Evolutionary conservation across 2,113 vertebrate genomes (phyloP), one percentile per base, ranked within the genome.

Genomic region (Hiodon alosoides): DNA sequence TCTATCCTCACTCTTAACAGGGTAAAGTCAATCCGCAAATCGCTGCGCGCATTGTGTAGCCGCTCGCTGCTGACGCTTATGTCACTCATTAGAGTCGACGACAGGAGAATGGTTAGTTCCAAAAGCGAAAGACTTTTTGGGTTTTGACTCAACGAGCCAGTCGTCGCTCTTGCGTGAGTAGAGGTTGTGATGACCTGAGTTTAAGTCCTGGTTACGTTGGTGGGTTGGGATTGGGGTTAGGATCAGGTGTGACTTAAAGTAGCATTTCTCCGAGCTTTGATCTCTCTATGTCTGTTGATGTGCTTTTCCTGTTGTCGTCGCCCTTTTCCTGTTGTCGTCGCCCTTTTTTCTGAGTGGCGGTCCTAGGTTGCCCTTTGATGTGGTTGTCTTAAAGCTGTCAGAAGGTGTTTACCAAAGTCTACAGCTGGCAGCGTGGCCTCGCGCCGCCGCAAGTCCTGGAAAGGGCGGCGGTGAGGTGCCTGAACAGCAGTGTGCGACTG

Each of bases 351-450:
- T 80, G 75, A 86, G 83, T 82, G 78, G 78, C 83, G 54, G 57
- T 76, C 65, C 71, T 72, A 31, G 73, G 69, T 9, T 10, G 57
- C 70, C 51, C 85, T 91, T 91, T 91, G 88, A 90, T 90, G 89
- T 87, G 82, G 83, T 9, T 52, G 81, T 67, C 67, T n/a, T 50
- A 6, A 3, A 3, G 51, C 16, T 17, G 16, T 62, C 53, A 72
- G 67, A 55, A 16, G 14, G 50, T 67, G 46, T 48, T 73, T 74
- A 17, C 57, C 67, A 14, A 71, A 77, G 31, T 53, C 72, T 73
- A 50, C 3, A 31, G 55, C 69, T 66, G 70, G 31, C 31, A 60
- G 60, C 55, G 53, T 16, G 55, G 50, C 31, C 31, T 31, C 31
- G 31, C 31, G 31, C 31, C 31, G 31, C 31, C 31, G 31, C 31